Conservation (phyloP, 2,113 vertebrate species). For the Cryptotis parvus region DNA sequence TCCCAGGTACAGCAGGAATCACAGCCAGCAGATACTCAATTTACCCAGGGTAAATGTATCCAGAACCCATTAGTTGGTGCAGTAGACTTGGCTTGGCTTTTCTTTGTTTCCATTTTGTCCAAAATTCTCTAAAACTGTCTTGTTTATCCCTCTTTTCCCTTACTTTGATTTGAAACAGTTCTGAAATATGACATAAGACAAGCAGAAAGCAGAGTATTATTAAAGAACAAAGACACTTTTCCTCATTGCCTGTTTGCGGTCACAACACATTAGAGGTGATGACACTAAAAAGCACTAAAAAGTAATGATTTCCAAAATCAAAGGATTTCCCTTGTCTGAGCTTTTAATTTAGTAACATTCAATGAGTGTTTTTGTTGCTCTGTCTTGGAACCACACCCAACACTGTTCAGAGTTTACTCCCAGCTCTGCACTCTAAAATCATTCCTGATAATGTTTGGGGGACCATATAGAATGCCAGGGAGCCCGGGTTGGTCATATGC, state of each 20-base stretch:
- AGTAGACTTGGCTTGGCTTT: slow-evolving; percentile 52
- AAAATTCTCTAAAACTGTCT: neutral
- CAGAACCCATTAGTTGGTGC: slow-evolving; percentile 77
- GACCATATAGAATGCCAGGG: too few species aligned
- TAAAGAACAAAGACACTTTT: neutral
- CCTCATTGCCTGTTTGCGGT: slow-evolving; percentile 57
- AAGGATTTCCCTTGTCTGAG: slow-evolving; percentile 7
- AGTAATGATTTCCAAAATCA: slow-evolving; percentile 57
- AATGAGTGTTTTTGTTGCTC: too few species aligned
- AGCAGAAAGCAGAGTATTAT: neutral
- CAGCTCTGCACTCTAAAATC: too few species aligned
- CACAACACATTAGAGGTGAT: slow-evolving; percentile 57
- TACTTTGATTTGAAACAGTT: slow-evolving; percentile 8
- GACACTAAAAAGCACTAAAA: neutral
- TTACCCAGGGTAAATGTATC: slow-evolving; percentile 86
- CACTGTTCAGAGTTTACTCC: too few species aligned
- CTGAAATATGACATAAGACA: neutral
- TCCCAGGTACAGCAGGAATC: slow-evolving; percentile 92
- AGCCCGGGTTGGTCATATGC: too few species aligned
- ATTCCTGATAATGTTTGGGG: too few species aligned
- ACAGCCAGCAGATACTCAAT: slow-evolving; percentile 93
- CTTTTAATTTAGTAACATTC: slow-evolving; percentile 46
- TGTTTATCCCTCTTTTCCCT: neutral
- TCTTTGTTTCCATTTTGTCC: slow-evolving; percentile 43
- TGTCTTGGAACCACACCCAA: too few species aligned